A percentile compares a stretch with the other conserved stretches of the same genome.
Conservation (phyloP, 2,797 vertebrate species). For the Coranthus polyacanthus region DNA sequence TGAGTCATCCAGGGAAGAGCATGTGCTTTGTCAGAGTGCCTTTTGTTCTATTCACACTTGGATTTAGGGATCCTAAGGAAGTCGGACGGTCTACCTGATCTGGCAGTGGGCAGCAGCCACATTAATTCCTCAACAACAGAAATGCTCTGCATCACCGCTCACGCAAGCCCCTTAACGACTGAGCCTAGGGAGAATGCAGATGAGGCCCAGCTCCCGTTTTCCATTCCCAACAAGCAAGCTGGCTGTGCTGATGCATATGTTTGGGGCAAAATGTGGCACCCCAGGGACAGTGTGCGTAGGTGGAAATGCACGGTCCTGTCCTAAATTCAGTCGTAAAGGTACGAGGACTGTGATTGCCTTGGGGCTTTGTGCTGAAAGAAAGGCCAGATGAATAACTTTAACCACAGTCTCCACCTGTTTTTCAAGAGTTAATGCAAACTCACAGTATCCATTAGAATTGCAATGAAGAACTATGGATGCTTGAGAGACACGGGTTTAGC, state of each 20-base stretch:
- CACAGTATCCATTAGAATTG: conserved; percentile 13
- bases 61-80: conserved; percentile 60
- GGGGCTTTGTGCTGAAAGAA: conserved; percentile 49
- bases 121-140: conserved; percentile 77
- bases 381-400: conserved; percentile 65
- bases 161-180: conserved; percentile 66
- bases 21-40: conserved; percentile 64
- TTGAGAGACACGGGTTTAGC: not conserved
- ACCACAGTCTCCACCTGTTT: conserved; percentile 30
- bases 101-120: conserved; percentile 46
- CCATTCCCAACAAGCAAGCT: conserved; percentile 62
- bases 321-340: conserved; percentile 49
- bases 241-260: conserved; percentile 81
- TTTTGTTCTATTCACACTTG: conserved; percentile 76
- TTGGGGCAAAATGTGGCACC: conserved; percentile 64
- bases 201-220: conserved; percentile 72
- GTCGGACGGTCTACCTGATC: conserved; percentile 66
- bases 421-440: conserved; percentile 37
- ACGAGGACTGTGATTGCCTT: conserved; percentile 39
- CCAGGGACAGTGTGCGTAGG: conserved; percentile 51
- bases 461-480: conserved; percentile 1
- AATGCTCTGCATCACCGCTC: conserved; percentile 59
- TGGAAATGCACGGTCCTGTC: conserved; percentile 64
- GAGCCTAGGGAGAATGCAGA: conserved; percentile 49
- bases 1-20: conserved; percentile 74